Conservation (phyloP, 2,113 vertebrate genomes). For the Puffinus mauretanicus region DNA sequence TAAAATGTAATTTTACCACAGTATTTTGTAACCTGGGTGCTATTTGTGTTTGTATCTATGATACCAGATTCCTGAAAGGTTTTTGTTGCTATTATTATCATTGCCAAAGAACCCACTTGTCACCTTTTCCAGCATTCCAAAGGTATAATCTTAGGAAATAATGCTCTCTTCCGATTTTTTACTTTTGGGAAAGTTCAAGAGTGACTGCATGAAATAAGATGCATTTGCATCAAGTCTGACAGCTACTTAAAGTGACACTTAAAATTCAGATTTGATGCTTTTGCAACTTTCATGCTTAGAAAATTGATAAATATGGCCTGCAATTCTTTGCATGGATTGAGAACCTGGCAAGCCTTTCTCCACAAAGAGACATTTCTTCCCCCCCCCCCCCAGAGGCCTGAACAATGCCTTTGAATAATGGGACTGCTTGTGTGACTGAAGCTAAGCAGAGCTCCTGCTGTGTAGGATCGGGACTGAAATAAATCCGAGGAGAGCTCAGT, state of each 20-base stretch:
- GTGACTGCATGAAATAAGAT: background rate
- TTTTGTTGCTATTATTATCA: background rate
- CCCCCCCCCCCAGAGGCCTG: rapidly evolving
- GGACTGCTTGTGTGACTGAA: background rate
- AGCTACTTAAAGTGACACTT: background rate
- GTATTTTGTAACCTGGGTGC: background rate
- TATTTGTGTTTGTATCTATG: background rate
- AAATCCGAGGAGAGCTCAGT: background rate
- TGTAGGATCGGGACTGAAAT: background rate
- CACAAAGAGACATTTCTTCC: background rate
- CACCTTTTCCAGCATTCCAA: background rate
- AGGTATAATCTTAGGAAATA: background rate
- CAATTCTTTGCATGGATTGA: background rate
- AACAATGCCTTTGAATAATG: background rate
- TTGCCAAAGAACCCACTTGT: background rate
- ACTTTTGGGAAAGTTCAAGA: background rate
- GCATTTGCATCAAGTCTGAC: background rate
- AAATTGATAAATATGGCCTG: background rate
- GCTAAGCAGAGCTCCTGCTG: background rate
- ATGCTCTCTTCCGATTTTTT: background rate
- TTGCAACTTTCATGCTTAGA: background rate
- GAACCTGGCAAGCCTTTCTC: background rate
- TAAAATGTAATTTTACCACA: background rate
- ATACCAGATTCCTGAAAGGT: background rate
- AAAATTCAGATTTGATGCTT: background rate